A percentile compares a stretch with the other conserved stretches of the same genome.
phyloP scores from a whole-genome alignment of 2,797 vertebrate genomes.

The Rhabdophis nuchalis region DNA sequence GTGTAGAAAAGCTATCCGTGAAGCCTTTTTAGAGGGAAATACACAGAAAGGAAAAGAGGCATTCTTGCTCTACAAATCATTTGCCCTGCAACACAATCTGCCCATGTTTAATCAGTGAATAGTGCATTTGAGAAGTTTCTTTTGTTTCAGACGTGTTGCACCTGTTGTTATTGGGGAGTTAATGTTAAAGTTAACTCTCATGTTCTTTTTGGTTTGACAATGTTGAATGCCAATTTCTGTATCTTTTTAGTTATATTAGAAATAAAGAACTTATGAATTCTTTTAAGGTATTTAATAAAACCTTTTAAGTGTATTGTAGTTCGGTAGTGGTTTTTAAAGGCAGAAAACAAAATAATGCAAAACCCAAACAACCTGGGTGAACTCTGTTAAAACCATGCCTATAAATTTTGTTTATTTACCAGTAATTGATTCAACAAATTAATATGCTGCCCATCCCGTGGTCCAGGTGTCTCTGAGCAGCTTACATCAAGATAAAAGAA shows the following conservation, averaged over 20 bases:
- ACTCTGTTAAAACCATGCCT: background rate
- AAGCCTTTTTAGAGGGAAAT: slow-evolving; percentile 20
- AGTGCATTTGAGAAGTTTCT: slow-evolving; percentile 26
- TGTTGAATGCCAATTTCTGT: slow-evolving; percentile 27
- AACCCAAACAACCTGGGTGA: slow-evolving; percentile 4
- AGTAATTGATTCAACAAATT: background rate
- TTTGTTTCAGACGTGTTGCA: slow-evolving; percentile 12
- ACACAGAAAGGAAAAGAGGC: background rate
- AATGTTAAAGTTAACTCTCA: background rate
- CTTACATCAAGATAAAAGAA: background rate
- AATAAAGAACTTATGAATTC: background rate
- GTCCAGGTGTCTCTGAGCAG: background rate
- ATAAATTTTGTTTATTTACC: background rate
- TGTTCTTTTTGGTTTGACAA: background rate
- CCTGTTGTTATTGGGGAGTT: slow-evolving; percentile 52
- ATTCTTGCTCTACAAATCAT: background rate
- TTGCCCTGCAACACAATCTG: slow-evolving; percentile 31
- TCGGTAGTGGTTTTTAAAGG: background rate
- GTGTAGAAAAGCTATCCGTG: slow-evolving; percentile 12
- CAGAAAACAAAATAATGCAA: background rate
- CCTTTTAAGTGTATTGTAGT: background rate
- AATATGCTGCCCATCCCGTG: background rate
- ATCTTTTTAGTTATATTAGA: background rate
- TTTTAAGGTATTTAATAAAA: background rate
- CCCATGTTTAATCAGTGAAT: slow-evolving; percentile 28